Conservation (phyloP, 2,113 vertebrate genomes). For the Dasyprocta punctata region DNA sequence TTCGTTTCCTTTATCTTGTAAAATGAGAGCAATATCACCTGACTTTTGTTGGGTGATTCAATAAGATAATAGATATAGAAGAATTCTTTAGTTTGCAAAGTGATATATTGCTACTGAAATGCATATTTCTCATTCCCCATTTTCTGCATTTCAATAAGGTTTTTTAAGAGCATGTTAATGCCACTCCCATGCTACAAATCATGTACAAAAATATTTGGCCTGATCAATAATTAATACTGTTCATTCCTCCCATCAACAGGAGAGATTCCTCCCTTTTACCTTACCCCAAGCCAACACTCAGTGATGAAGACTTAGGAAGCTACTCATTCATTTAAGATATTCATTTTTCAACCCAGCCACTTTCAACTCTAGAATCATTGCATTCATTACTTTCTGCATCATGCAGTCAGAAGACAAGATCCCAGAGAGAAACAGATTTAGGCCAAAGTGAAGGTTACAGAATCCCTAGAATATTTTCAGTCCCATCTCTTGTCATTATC, state of each 20-base stretch:
- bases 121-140: not conserved
- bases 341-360: not conserved
- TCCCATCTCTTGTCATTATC: not conserved
- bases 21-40: not conserved
- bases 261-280: not conserved
- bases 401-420: not conserved
- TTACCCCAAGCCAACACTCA: not conserved
- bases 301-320: not conserved
- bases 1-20: not conserved
- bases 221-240: not conserved
- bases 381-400: not conserved
- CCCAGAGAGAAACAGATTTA: not conserved
- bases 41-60: not conserved
- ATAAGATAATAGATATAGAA: not conserved
- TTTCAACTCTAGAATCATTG: not conserved
- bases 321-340: not conserved
- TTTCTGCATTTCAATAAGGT: not conserved
- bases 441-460: not conserved
- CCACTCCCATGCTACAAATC: not conserved
- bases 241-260: not conserved
- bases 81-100: not conserved
- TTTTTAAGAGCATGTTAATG: not conserved
- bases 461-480: not conserved
- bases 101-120: not conserved
- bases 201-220: not conserved